Evolutionary conservation across 2,888 invertebrate genomes (phyloP).

Genomic region (Pachliopta kotzebuea): DNA sequence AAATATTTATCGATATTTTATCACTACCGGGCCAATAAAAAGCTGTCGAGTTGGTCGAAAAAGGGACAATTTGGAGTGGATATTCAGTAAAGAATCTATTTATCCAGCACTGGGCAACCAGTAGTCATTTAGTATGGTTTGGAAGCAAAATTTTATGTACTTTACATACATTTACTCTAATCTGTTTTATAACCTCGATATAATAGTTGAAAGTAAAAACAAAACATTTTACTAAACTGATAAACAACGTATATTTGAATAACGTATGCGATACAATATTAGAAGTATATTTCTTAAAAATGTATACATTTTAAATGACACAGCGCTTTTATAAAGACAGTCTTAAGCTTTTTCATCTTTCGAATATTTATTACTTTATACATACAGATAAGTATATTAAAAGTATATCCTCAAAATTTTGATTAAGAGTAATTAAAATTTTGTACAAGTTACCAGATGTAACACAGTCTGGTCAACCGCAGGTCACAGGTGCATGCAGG

Average conservation of each 20-base stretch:
- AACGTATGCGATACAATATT: neutral
- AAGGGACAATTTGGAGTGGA: constrained; percentile 51
- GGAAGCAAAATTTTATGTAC: constrained; percentile 18
- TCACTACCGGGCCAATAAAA: constrained; percentile 34
- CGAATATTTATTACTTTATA: too few species aligned
- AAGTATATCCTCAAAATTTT: too few species aligned
- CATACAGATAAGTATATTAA: too few species aligned
- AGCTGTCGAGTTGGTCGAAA: constrained; percentile 42
- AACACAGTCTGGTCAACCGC: too few species aligned
- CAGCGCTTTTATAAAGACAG: too few species aligned
- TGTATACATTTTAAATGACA: too few species aligned
- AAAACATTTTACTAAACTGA: neutral
- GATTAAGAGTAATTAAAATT: too few species aligned
- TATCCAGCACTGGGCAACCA: constrained; percentile 36
- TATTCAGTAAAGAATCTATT: constrained; percentile 57
- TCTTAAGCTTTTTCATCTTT: too few species aligned
- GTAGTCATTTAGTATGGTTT: constrained; percentile 30
- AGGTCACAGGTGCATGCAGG: too few species aligned
- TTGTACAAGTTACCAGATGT: too few species aligned
- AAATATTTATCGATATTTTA: constrained; percentile 22
- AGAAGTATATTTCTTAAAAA: too few species aligned
- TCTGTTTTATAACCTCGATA: neutral
- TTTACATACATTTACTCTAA: neutral
- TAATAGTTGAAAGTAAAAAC: neutral
- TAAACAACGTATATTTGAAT: neutral